Evolutionary conservation across 2,888 invertebrate genomes (phyloP), one percentile per base, ranked within the genome.

Genomic region (Zhuqinia jingwanae): DNA sequence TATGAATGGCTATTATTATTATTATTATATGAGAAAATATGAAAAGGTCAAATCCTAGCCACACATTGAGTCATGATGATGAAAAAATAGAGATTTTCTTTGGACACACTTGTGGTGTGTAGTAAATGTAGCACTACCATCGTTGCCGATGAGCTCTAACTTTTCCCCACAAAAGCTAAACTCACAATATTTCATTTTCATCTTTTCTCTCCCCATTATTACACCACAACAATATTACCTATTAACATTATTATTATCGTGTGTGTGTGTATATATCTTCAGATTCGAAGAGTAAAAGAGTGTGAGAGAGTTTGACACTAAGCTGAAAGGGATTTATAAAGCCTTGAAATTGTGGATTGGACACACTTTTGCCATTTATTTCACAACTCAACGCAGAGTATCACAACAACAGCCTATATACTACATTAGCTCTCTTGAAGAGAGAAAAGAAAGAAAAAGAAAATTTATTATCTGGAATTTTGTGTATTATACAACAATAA

Each of bases 281-380:
- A 36, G 36, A n/a, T n/a, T n/a, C 36, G 36, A 36, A n/a, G n/a
- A n/a, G n/a, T n/a, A n/a, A n/a, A n/a, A n/a, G n/a, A n/a, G n/a
- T n/a, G 36, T 20, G 68, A 20, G 58, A 45, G 63, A 75, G 75
- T 75, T 82, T 82, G 82, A 82, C 82, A 82, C 60, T 82, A 82
- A 82, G 82, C 82, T 82, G 82, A 82, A 82, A 75, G 60, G 70
- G 75, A 73, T 82, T 73, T 82, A 36, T 36, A 75, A 56, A 75
- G 70, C 82, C 82, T 82, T 82, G 73, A 82, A 82, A 82, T 75
- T 82, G 75, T 82, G 45, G 82, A 82, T 82, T 82, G 75, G 82
- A 82, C 82, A 82, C 75, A 82, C 82, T 82, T 82, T 82, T 82
- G 82, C 82, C 82, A 82, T 82, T 82, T 82, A 82, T 82, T 82